A percentile compares a stretch with the other conserved stretches of the same genome.
phyloP scores from a whole-genome alignment of 2,888 invertebrate genomes.

The Syrphus vitripennis region DNA sequence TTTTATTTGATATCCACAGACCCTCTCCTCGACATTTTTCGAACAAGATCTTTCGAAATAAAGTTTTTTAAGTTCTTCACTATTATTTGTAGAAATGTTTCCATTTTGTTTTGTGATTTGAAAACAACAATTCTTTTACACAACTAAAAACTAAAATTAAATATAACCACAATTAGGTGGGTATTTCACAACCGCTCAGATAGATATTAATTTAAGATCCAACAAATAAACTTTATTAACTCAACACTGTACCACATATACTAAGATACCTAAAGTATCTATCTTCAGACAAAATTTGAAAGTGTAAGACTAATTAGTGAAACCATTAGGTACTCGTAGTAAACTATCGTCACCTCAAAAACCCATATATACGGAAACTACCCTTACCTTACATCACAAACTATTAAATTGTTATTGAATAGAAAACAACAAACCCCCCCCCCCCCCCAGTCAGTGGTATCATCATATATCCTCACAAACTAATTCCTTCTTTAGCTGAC shows the following conservation, averaged over 20 bases:
- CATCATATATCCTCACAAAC: not conserved
- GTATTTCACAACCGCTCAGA: too few species aligned
- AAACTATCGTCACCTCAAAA: not conserved
- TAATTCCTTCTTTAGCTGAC: slow-evolving; percentile 34
- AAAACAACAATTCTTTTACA: too few species aligned
- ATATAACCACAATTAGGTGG: too few species aligned
- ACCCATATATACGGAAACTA: not conserved
- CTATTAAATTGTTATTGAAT: not conserved
- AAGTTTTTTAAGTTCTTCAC: not conserved
- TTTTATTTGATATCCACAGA: not conserved
- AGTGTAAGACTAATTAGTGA: not conserved
- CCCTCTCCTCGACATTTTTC: not conserved
- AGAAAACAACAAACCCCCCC: not conserved
- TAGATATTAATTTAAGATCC: not conserved
- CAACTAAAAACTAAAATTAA: too few species aligned
- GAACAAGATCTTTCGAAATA: too few species aligned
- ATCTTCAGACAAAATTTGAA: not conserved
- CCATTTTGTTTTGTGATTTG: too few species aligned
- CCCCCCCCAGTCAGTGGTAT: not conserved
- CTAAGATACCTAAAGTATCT: not conserved
- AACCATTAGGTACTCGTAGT: not conserved
- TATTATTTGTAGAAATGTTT: not conserved
- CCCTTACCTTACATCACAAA: not conserved
- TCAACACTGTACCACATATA: not conserved
- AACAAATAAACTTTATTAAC: not conserved